phyloP scores from a whole-genome alignment of 2,113 vertebrate genomes.

The Podarcis muralis region DNA sequence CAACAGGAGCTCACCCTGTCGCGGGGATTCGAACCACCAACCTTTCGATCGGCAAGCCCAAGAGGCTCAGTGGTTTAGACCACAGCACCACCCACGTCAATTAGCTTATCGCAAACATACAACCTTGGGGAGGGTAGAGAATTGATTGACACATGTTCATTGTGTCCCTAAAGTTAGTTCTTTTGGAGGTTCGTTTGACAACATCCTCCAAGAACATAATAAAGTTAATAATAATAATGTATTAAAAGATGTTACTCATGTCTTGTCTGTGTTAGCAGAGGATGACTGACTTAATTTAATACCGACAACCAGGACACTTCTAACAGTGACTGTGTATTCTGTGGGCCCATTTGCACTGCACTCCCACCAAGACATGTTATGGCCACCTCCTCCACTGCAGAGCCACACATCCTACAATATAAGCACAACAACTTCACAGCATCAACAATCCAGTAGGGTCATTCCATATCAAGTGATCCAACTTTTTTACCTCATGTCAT shows the following conservation, averaged over 20 bases:
- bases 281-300: constrained; percentile 31
- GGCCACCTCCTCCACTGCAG: constrained; percentile 4
- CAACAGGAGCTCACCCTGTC: too few species aligned
- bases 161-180: constrained; percentile 28
- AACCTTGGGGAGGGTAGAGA: too few species aligned
- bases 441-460: not conserved
- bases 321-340: constrained; percentile 1
- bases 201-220: not conserved
- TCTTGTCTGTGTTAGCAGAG: not conserved
- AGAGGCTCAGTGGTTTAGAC: too few species aligned
- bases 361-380: not conserved
- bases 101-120: not conserved
- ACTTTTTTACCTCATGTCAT: too few species aligned
- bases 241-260: not conserved
- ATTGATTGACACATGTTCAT: not conserved
- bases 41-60: too few species aligned
- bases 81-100: too few species aligned
- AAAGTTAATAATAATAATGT: not conserved
- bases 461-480: too few species aligned
- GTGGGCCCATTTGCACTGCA: not conserved
- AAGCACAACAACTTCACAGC: constrained; percentile 27
- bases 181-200: constrained; percentile 35
- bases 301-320: not conserved
- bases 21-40: too few species aligned
- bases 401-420: constrained; percentile 10